Evolutionary conservation across 2,797 vertebrate genomes (phyloP), one percentile per base, ranked within the genome.

Genomic region (Lateolabrax maculatus): DNA sequence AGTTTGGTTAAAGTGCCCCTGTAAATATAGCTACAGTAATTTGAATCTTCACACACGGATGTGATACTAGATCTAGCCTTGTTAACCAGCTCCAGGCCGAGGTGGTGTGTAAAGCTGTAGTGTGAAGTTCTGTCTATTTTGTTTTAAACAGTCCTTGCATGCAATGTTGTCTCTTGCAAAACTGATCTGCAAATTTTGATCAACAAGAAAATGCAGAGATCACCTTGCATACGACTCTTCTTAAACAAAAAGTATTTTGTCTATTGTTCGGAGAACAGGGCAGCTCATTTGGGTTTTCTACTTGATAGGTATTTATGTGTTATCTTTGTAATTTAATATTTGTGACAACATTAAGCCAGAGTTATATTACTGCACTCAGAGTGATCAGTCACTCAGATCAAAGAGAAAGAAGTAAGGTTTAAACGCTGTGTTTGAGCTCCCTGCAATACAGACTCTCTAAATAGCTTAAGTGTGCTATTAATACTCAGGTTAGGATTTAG

Each of bases 391-490:
- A 34, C 9, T 5, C 19, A 36, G 53, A 73, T 73, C 46, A 78
- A 34, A 68, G 41, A 49, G 44, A 69, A 48, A 60, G 16, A 62
- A 69, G 31, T 4, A 21, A 66, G 61, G 64, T 72, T 85, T 79
- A 67, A 57, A 52, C 62, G 58, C 48, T 18, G 65, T 25, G 43
- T 57, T 77, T 60, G 52, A 84, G 81, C 81, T 75, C 71, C 46
- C 65, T 75, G 83, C 21, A 74, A 85, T 77, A 48, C 72, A 80
- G 83, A 39, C 43, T 56, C 81, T 89, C 81, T 83, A 87, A 90
- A 84, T 80, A 71, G 86, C 86, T 91, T 86, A 87, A 80, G 71
- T 68, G 79, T 39, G 74, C 85, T 90, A 87, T 90, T 85, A 92
- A 91, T 92, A 92, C 85, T 66, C 52, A 66, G 51, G 62, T 82